These are phyloP conservation scores for Drosophila saltans DNA, from an alignment of 1,140 invertebrate species.

Conservation along the genomic window DNA sequence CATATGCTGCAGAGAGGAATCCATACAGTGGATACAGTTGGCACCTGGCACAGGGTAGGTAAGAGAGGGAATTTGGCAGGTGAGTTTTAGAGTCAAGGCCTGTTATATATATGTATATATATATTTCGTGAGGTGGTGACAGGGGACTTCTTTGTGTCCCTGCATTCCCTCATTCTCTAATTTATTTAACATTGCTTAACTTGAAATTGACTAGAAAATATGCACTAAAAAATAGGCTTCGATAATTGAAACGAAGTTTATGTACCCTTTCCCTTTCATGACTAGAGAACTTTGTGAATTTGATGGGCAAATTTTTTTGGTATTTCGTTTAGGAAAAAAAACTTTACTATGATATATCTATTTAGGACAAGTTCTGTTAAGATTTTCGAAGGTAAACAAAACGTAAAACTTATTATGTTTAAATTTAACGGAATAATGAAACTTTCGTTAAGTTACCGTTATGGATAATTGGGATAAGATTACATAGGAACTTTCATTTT, in stretches of 20 bases:
- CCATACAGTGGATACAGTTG: constrained; percentile 30
- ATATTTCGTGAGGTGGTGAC: constrained; percentile 9
- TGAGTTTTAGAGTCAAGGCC: constrained; percentile 29
- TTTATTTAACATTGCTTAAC: constrained; percentile 32
- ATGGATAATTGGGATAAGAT: no score
- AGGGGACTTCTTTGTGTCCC: neutral
- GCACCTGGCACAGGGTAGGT: constrained; percentile 25
- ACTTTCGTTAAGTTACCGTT: no score
- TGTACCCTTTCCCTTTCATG: constrained; percentile 10
- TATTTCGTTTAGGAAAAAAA: no score
- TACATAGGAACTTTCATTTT: neutral
- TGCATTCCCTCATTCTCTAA: constrained; percentile 9
- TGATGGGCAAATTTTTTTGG: no score
- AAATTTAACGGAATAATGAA: no score
- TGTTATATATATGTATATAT: neutral
- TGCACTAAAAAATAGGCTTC: constrained; percentile 2
- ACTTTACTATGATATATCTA: no score
- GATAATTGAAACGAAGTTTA: neutral
- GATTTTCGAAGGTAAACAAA: neutral
- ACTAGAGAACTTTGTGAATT: neutral
- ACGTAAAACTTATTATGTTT: no score
- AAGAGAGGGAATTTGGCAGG: constrained; percentile 1
- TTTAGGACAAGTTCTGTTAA: no score
- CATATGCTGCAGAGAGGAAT: constrained; percentile 41
- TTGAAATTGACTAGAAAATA: constrained; percentile 35